These are phyloP conservation scores for Noctua pronuba DNA, from an alignment of 2,888 invertebrate species.

Conservation along the genomic window DNA sequence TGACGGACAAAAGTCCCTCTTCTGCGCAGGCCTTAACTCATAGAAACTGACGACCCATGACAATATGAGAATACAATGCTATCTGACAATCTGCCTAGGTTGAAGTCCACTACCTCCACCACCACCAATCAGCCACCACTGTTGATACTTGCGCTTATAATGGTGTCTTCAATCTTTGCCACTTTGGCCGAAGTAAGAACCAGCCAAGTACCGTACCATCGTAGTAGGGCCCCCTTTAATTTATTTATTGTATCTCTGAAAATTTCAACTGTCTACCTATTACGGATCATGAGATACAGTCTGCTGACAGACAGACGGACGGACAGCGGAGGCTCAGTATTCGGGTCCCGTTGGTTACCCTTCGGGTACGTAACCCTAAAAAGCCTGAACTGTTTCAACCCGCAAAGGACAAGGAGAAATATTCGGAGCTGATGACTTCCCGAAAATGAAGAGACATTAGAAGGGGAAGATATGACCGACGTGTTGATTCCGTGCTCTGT, in stretches of 20 bases:
- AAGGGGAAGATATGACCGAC: not conserved
- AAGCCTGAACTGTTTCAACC: not conserved
- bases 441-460: not conserved
- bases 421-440: not conserved
- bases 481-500: constrained; percentile 9
- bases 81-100: not conserved
- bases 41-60: not conserved
- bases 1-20: too few species aligned
- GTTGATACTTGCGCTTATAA: not conserved
- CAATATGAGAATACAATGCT: not conserved
- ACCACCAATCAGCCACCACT: not conserved
- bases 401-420: not conserved
- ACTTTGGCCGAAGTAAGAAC: not conserved
- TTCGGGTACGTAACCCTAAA: not conserved
- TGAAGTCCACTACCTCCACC: not conserved
- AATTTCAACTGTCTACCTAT: too few species aligned
- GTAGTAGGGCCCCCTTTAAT: too few species aligned
- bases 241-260: too few species aligned
- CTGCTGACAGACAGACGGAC: too few species aligned
- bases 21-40: too few species aligned
- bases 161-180: not conserved
- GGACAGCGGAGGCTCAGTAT: too few species aligned
- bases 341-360: too few species aligned
- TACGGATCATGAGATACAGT: too few species aligned
- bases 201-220: too few species aligned